Evolutionary conservation across 2,888 invertebrate genomes (phyloP).

Genomic region (Siphonodentalium dalli): DNA sequence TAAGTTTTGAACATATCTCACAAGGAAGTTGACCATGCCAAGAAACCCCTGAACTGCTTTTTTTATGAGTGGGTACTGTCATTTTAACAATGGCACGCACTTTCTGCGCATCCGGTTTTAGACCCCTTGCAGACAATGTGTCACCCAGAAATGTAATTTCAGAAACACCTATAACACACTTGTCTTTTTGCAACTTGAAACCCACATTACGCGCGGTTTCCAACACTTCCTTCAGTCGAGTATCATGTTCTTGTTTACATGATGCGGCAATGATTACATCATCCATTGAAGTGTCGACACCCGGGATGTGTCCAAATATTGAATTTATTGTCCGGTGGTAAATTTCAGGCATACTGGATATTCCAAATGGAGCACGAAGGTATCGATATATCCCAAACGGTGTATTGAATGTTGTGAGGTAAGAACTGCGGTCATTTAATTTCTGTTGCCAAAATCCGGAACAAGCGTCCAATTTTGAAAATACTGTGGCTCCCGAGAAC

Average conservation of each 20-base stretch:
- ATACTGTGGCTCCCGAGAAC: conserved; percentile 21
- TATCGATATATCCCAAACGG: conserved; percentile 13
- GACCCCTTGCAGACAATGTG: conserved; percentile 11
- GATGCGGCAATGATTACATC: conserved; percentile 17
- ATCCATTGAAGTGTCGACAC: conserved; percentile 21
- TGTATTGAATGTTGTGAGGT: conserved; percentile 34
- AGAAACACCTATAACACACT: conserved; percentile 14
- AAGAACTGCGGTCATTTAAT: conserved; percentile 11
- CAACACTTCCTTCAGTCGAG: conserved; percentile 1
- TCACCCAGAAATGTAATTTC: conserved; percentile 24
- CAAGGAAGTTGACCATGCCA: conserved; percentile 19
- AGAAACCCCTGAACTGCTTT: conserved; percentile 15
- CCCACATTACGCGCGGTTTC: conserved; percentile 7
- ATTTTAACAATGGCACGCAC: conserved; percentile 3
- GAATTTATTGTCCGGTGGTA: conserved; percentile 19
- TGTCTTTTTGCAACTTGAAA: conserved; percentile 20
- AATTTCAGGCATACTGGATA: conserved; percentile 12
- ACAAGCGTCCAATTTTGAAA: conserved; percentile 31
- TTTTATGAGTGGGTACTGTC: background rate
- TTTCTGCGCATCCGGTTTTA: conserved; percentile 14
- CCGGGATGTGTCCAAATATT: conserved; percentile 13
- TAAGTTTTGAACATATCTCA: conserved; percentile 10
- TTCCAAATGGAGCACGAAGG: conserved; percentile 8
- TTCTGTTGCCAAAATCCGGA: conserved; percentile 31
- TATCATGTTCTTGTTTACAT: conserved; percentile 7